Conservation (phyloP, 2,888 invertebrate genomes). For the Parochlus steinenii region DNA sequence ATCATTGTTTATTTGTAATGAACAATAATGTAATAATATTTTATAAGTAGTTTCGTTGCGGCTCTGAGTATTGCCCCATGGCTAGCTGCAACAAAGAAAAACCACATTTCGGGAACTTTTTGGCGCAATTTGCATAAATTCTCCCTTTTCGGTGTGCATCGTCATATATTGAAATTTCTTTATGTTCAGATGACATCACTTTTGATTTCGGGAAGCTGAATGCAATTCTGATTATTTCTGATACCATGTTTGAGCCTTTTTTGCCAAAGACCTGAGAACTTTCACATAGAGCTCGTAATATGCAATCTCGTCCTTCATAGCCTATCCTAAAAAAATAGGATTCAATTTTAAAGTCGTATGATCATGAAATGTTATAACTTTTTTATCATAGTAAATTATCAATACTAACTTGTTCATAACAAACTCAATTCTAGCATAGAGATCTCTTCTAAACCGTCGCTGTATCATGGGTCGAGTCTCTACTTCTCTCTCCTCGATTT, state of each 20-base stretch:
- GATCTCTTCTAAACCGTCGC: conserved; percentile 44
- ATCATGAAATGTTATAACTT: too few species aligned
- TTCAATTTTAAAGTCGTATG: neutral
- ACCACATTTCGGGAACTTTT: conserved; percentile 41
- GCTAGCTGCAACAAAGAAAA: conserved; percentile 56
- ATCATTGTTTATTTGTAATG: conserved; percentile 17
- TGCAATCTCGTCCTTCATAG: conserved; percentile 51
- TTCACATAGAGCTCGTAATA: conserved; percentile 57
- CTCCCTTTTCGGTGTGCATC: conserved; percentile 40
- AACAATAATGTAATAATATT: conserved; percentile 14
- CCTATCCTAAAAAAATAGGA: conserved; percentile 66
- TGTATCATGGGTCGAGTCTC: conserved; percentile 31
- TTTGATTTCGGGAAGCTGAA: conserved; percentile 48
- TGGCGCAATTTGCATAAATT: conserved; percentile 33
- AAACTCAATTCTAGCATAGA: conserved; percentile 49
- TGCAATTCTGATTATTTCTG: conserved; percentile 50
- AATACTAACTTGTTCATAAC: conserved; percentile 51
- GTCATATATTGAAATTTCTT: conserved; percentile 47
- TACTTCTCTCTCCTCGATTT: conserved; percentile 22
- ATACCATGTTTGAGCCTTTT: conserved; percentile 43
- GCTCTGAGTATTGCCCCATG: conserved; percentile 34
- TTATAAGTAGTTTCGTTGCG: conserved; percentile 8
- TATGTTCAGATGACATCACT: conserved; percentile 43
- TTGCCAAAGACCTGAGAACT: conserved; percentile 44
- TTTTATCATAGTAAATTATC: conserved; percentile 1